Evolutionary conservation across 2,797 vertebrate species (phyloP).

Genomic region (Choloepus didactylus): DNA sequence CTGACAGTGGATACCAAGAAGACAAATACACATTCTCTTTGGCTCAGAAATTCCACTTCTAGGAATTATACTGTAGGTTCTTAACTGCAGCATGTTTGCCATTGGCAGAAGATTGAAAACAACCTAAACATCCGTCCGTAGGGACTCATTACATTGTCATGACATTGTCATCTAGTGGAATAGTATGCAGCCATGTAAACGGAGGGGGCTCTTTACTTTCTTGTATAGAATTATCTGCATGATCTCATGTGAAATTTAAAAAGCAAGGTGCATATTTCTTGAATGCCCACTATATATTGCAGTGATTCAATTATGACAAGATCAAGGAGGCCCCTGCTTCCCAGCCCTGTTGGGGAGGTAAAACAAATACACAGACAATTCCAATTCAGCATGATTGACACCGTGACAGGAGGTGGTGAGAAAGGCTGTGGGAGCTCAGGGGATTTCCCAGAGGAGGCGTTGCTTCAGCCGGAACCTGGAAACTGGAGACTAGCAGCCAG

Average conservation of each 20-base stretch:
- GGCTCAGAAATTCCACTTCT: constrained; percentile 27
- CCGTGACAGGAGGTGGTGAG: background rate
- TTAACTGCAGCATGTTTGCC: background rate
- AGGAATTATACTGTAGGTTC: background rate
- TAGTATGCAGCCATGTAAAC: background rate
- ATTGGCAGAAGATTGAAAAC: background rate
- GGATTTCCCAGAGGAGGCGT: background rate
- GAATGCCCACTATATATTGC: background rate
- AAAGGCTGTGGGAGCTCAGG: background rate
- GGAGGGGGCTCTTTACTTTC: background rate
- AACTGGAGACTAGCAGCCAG: background rate
- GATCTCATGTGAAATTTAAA: constrained; percentile 5
- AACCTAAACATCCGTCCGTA: background rate
- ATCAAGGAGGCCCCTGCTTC: background rate
- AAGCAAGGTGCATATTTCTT: background rate
- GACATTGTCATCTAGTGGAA: background rate
- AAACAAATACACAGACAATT: background rate
- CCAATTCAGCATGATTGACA: background rate
- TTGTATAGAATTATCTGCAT: background rate
- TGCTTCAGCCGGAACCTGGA: background rate
- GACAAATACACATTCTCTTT: background rate
- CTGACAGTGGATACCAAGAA: background rate
- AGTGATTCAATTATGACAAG: background rate
- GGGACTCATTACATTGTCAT: background rate
- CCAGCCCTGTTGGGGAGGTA: background rate